Conservation (phyloP, 2,113 vertebrate genomes). For the Apeltes quadracus region DNA sequence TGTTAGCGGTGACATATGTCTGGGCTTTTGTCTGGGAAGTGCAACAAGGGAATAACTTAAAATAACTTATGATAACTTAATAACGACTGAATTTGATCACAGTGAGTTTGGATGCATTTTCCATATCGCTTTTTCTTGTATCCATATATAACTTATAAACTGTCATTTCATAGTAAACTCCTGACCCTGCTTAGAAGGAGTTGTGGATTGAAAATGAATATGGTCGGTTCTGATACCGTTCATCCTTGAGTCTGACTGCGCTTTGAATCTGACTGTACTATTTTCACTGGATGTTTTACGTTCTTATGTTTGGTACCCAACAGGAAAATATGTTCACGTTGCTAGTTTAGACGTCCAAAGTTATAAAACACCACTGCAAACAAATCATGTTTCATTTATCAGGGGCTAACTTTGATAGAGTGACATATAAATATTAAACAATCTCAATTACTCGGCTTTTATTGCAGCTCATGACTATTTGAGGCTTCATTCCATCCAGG, state of each 20-base stretch:
- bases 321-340: too few species aligned
- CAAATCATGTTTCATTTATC: constrained; percentile 27
- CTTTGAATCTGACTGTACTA: too few species aligned
- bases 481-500: constrained; percentile 29
- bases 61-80: too few species aligned
- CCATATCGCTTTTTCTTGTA: background rate
- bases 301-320: too few species aligned
- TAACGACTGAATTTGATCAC: background rate
- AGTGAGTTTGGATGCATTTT: background rate
- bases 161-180: too few species aligned
- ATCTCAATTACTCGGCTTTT: constrained; percentile 18
- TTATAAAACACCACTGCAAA: constrained; percentile 39
- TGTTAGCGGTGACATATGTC: constrained; percentile 1
- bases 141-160: background rate
- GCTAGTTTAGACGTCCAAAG: constrained; percentile 18
- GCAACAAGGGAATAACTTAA: background rate
- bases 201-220: too few species aligned
- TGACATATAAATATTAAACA: constrained; percentile 40
- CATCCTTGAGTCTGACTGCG: too few species aligned
- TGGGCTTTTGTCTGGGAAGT: background rate
- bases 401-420: constrained; percentile 23
- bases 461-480: constrained; percentile 38
- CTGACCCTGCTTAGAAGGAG: too few species aligned
- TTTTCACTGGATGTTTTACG: too few species aligned
- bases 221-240: too few species aligned